These are phyloP conservation scores for Andrena fulva DNA, from an alignment of 2,888 invertebrate genomes.

Conservation along the genomic window DNA sequence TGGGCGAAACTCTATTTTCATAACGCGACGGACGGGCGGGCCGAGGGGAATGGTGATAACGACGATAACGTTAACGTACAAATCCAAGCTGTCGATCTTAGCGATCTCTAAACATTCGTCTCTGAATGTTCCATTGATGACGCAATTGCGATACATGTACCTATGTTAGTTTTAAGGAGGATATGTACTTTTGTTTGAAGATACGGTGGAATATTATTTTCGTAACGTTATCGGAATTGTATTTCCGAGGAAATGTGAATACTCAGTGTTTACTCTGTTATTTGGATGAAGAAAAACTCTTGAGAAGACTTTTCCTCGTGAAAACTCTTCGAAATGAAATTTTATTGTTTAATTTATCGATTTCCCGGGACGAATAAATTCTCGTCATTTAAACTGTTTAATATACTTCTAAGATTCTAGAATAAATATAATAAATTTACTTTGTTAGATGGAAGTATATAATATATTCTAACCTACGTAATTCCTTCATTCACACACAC, in stretches of 20 bases:
- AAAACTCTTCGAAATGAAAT: constrained; percentile 19
- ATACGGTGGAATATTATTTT: constrained; percentile 35
- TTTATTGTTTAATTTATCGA: constrained; percentile 14
- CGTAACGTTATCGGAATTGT: constrained; percentile 8
- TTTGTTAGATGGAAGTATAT: no score
- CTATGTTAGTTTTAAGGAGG: constrained; percentile 25
- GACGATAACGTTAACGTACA: constrained; percentile 85
- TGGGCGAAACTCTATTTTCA: constrained; percentile 93
- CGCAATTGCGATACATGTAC: constrained; percentile 20
- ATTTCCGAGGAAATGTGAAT: constrained; percentile 17
- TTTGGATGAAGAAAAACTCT: constrained; percentile 13
- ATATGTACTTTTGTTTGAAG: constrained; percentile 31
- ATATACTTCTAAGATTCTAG: background rate
- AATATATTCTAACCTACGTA: no score
- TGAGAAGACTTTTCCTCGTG: background rate
- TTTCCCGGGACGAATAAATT: constrained; percentile 12
- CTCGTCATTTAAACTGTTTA: background rate
- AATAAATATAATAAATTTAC: background rate
- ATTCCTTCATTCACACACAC: no score
- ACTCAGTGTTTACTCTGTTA: constrained; percentile 20
- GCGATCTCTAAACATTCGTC: constrained; percentile 86
- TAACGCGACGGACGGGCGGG: constrained; percentile 72
- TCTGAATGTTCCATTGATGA: constrained; percentile 8
- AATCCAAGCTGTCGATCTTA: constrained; percentile 90
- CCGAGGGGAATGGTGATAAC: constrained; percentile 68